These are phyloP conservation scores for Mimumesa dahlbomi DNA, from an alignment of 2,888 invertebrate genomes.

Conservation along the genomic window DNA sequence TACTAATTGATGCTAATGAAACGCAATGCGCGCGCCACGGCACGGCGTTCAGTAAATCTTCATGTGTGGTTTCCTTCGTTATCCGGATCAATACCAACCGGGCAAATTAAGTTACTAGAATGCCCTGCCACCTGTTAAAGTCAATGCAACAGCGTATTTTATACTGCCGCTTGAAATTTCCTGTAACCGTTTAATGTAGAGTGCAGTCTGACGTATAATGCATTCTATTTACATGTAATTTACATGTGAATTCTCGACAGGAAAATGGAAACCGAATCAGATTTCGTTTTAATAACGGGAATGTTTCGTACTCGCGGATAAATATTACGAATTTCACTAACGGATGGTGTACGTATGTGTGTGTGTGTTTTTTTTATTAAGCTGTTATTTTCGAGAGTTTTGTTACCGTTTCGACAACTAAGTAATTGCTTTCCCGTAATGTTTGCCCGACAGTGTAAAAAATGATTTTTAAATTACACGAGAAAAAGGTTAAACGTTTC, in stretches of 20 bases:
- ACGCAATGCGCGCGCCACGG: background rate
- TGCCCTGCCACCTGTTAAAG: conserved; percentile 23
- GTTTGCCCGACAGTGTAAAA: too few relatives aligned
- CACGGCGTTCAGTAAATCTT: conserved; percentile 3
- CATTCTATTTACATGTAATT: conserved; percentile 9
- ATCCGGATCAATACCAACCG: background rate
- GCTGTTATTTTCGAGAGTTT: too few relatives aligned
- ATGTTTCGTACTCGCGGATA: too few relatives aligned
- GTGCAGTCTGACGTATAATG: background rate
- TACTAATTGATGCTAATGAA: conserved; percentile 27
- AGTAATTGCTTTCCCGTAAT: too few relatives aligned
- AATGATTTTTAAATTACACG: too few relatives aligned
- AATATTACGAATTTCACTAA: too few relatives aligned
- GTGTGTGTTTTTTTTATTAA: too few relatives aligned
- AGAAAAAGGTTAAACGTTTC: too few relatives aligned
- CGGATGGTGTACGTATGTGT: too few relatives aligned
- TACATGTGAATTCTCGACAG: conserved; percentile 2
- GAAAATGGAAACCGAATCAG: too few relatives aligned
- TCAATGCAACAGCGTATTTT: background rate
- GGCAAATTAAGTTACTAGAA: background rate
- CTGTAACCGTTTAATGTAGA: background rate
- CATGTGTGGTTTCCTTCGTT: conserved; percentile 20
- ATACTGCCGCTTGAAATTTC: background rate
- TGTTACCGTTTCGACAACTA: too few relatives aligned
- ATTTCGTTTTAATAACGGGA: too few relatives aligned